Conservation (phyloP, 2,888 invertebrate genomes). For the Lasioglossum zephyrum region DNA sequence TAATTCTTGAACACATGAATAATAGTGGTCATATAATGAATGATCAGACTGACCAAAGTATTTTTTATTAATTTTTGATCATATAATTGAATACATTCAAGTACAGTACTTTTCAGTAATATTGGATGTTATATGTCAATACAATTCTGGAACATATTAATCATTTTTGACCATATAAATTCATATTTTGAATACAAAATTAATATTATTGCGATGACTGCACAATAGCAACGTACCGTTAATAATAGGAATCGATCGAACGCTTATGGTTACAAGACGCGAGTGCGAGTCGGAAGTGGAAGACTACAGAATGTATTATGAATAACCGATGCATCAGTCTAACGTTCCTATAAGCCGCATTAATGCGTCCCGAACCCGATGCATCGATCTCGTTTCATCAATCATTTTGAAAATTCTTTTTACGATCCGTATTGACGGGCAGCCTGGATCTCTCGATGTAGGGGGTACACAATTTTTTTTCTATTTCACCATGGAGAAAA, state of each 20-base stretch:
- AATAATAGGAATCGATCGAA: not conserved
- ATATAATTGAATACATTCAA: no score
- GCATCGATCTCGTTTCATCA: not conserved
- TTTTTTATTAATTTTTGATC: no score
- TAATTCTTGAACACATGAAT: no score
- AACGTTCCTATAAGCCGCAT: slow-evolving; percentile 11
- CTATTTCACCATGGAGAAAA: not conserved
- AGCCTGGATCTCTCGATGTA: not conserved
- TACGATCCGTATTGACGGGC: not conserved
- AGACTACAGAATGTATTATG: not conserved
- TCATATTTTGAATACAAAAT: not conserved
- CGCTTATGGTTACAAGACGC: not conserved
- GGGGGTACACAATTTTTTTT: not conserved
- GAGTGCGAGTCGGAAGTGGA: not conserved
- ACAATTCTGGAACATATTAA: no score
- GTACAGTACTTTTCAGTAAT: no score
- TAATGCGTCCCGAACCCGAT: not conserved
- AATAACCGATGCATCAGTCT: slow-evolving; percentile 6
- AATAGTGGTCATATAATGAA: no score
- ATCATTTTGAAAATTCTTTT: slow-evolving; percentile 10
- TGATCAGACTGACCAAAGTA: no score
- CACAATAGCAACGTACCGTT: not conserved
- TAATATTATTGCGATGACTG: not conserved
- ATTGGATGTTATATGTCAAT: no score
- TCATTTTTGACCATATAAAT: no score